Evolutionary conservation across 2,888 invertebrate genomes (phyloP).

Genomic region (Mesochorus sp.): DNA sequence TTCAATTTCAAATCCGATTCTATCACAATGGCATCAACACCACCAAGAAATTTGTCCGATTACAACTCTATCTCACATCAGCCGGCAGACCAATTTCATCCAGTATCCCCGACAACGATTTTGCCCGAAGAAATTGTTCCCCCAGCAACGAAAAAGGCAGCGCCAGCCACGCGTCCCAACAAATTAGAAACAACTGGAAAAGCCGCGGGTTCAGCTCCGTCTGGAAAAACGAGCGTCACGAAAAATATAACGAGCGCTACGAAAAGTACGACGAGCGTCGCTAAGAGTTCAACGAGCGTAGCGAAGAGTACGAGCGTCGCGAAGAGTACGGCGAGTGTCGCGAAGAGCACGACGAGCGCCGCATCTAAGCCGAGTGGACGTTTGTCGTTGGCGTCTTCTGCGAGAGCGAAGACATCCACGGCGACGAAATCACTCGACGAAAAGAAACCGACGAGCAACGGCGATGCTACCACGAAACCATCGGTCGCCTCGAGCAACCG

Average conservation of each 20-base stretch:
- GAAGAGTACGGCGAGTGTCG: not conserved
- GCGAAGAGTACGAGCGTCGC: not conserved
- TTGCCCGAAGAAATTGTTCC: no score
- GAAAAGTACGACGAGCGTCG: constrained; percentile 58
- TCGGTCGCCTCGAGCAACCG: constrained; percentile 36
- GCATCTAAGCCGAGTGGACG: no score
- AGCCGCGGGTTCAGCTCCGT: constrained; percentile 51
- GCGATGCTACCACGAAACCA: constrained; percentile 81
- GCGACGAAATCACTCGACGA: constrained; percentile 74
- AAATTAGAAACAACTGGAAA: constrained; percentile 62
- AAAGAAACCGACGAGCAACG: constrained; percentile 84
- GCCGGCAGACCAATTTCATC: no score
- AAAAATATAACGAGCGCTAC: constrained; percentile 65
- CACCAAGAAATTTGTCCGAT: no score
- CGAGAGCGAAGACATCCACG: constrained; percentile 63
- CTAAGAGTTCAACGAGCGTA: not conserved
- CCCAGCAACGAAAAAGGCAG: constrained; percentile 60
- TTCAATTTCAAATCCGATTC: no score
- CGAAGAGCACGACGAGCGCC: not conserved
- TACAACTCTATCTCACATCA: no score
- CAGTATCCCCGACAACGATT: no score
- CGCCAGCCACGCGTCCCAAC: constrained; percentile 52
- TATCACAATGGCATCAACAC: no score
- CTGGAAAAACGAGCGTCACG: constrained; percentile 63
- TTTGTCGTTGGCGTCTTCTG: no score